Conservation (phyloP, 2,888 invertebrate species). For the Scaptomyza reducta region DNA sequence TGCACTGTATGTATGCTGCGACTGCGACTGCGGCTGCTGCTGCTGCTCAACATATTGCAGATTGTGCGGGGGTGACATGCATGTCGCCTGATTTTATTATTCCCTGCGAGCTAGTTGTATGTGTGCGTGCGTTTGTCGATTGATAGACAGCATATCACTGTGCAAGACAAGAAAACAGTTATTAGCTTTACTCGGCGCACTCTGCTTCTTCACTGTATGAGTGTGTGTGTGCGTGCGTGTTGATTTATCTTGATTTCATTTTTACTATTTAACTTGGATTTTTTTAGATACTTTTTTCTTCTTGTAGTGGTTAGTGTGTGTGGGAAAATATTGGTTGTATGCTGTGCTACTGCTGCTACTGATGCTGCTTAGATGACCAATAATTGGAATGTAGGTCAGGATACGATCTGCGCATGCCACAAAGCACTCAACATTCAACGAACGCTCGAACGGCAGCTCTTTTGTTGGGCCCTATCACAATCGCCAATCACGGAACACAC, state of each 20-base stretch:
- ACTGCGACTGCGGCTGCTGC: background rate
- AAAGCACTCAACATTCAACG: constrained; percentile 10
- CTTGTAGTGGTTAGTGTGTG: background rate
- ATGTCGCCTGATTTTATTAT: constrained; percentile 9
- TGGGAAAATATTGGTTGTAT: constrained; percentile 53
- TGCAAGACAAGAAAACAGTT: constrained; percentile 32
- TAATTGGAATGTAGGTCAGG: constrained; percentile 76
- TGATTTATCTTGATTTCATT: constrained; percentile 33
- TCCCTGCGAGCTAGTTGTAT: background rate
- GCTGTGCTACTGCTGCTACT: constrained; percentile 34
- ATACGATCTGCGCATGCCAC: constrained; percentile 67
- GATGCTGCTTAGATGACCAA: constrained; percentile 74
- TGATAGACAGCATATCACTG: constrained; percentile 33
- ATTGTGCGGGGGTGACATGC: constrained; percentile 16
- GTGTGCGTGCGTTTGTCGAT: constrained; percentile 14
- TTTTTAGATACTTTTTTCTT: constrained; percentile 10
- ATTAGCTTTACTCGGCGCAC: constrained; percentile 51
- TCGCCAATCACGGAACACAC: constrained; percentile 24
- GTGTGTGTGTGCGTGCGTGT: constrained; percentile 3
- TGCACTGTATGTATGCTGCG: constrained; percentile 17
- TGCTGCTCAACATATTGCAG: constrained; percentile 29
- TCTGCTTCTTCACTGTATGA: background rate
- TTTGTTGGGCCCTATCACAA: constrained; percentile 8
- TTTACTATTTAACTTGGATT: constrained; percentile 17
- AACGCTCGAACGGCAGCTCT: constrained; percentile 7